Base-by-base conservation (phyloP, 2,113 vertebrate genomes). In the Zosterops hypoxanthus region DNA sequence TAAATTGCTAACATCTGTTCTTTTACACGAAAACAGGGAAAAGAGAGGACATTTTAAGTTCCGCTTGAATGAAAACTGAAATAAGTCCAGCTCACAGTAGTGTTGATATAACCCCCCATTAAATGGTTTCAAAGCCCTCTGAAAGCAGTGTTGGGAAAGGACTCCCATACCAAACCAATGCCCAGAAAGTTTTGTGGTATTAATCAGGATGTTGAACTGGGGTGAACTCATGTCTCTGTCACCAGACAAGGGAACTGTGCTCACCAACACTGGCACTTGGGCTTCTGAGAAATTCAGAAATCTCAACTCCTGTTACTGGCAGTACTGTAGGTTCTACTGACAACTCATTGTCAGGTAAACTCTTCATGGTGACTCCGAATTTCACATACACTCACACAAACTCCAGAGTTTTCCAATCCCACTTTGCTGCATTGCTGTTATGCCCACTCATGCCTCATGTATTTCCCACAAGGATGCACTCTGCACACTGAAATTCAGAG, bases 51-150 rank as follows among this genome's bases (percentile, higher is more conserved):
- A 59, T 56, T 16, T 57, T 41, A 66, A 75, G 25, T 29, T 90
- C 36, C 21, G 68, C 71, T 47, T 60, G 41, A 88, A 60, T 46
- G 33, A 86, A 91, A 95, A 84, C 7, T 26, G 69, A 75, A 78
- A 8, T 21, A 77, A 78, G 12, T 1, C 25, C 60, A 86, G 11
- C 12, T 71, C 15, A n/a, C 34, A 46, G n/a, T 22, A 73, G 18
- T 11, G 26, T 29, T 1, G 1, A 77, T 36, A 44, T 34, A 84
- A 73, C 0, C 1, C 22, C 4, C 12, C 4, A 10, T 13, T 2
- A 63, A 82, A 57, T 16, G 14, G 26, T 65, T 72, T 72, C 57
- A 75, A 85, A 87, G 42, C 10, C 28, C n/a, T 56, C 59, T 86
- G 75, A 64, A 91, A 71, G 22, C 23, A 71, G 14, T 14, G 4